These are phyloP conservation scores for Nestor notabilis DNA, from an alignment of 2,113 vertebrate species.

Conservation along the genomic window DNA sequence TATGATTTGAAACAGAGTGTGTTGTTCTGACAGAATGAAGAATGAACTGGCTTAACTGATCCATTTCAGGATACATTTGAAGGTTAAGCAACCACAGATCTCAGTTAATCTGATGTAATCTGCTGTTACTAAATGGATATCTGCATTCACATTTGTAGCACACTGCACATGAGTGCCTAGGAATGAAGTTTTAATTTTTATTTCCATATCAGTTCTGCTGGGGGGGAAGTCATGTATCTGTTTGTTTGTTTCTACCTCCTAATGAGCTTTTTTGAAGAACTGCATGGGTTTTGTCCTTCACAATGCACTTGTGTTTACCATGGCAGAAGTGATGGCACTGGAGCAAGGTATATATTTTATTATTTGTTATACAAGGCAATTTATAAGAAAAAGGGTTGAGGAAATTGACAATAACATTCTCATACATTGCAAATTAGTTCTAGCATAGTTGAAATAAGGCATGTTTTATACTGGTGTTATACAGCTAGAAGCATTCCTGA, in stretches of 20 bases:
- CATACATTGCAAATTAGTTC: not conserved
- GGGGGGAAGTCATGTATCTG: constrained; percentile 77
- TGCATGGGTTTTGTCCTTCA: constrained; percentile 86
- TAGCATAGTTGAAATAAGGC: not conserved
- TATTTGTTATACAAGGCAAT: not conserved
- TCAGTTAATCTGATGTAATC: constrained; percentile 84
- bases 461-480: not conserved
- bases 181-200: constrained; percentile 44
- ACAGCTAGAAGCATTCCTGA: not conserved
- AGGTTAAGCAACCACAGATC: constrained; percentile 81
- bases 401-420: not conserved
- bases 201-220: constrained; percentile 9
- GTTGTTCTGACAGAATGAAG: not conserved
- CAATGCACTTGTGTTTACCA: constrained; percentile 90
- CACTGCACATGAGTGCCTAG: constrained; percentile 12
- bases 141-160: constrained; percentile 4
- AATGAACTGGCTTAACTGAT: constrained; percentile 41
- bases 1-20: not conserved
- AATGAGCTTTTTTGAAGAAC: constrained; percentile 73
- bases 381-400: not conserved
- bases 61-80: constrained; percentile 71
- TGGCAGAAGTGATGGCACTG: constrained; percentile 81
- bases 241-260: constrained; percentile 76
- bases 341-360: constrained; percentile 81
- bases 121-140: constrained; percentile 71